Evolutionary conservation across 2,888 invertebrate genomes (phyloP), one percentile per base, ranked within the genome.

Genomic region (Rhingia rostrata): DNA sequence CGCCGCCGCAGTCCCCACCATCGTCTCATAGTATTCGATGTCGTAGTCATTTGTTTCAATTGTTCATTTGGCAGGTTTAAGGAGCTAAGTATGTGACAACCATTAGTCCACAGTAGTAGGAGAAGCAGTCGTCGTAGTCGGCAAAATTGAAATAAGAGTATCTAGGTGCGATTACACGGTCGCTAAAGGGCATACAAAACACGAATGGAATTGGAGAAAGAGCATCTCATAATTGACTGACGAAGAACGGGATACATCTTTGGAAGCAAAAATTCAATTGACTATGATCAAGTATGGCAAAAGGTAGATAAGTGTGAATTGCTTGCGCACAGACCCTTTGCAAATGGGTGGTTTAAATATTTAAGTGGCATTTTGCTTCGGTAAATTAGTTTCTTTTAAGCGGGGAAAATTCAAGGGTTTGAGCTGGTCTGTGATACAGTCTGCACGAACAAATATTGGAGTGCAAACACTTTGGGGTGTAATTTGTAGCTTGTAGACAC

Each of bases 1-100:
- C 22, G 45, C 58, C 43, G 9, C 56, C 45, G 33, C 12, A 49
- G 14, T 41, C 14, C 39, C 56, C 43, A 6, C 56, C 45, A 33
- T 30, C 41, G 14, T 41, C 14, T 37, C 56, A 7, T 69, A 54
- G 35, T 41, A 14, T 9, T 30, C 41, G 41, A 45, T 5, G 53
- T 43, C 45, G 54, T 9, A 49, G 70, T n/a, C 56, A 54, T 54
- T 32, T n/a, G 61, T 51, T 51, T 74, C 63, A 49, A 64, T 79
- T 83, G 83, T 79, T 83, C 83, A 79, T 83, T 83, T 83, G 67
- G 73, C 79, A 67, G 83, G 79, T 74, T 79, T 74, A 79, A 54
- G 67, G 6, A 83, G 67, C 54, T 43, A 67, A 73, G 73, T 77
- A 51, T 47, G 53, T 56, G 54, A 61, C 74, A 51, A 63, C 43